Evolutionary conservation across 2,888 invertebrate species (phyloP), one percentile per base, ranked within the genome.

Genomic region (Hybos culiciformis): DNA sequence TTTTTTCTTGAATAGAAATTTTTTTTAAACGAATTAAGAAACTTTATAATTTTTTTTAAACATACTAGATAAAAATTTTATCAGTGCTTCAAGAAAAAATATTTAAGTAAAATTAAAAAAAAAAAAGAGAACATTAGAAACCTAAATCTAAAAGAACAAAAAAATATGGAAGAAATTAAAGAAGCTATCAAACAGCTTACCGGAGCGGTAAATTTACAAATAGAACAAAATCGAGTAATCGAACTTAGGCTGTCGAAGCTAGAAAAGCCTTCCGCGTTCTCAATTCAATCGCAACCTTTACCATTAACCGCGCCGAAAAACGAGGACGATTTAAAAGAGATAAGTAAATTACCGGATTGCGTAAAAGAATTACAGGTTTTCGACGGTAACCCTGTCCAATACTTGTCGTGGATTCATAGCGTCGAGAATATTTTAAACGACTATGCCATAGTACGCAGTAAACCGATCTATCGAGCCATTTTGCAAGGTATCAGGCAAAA

Each of bases 291-390:
- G 9, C 8, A 31, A 8, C 9, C n/a, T 5, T n/a, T 5, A 31
- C 8, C 9, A 12, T n/a, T 31, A 12, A 9, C 12, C 8, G 12
- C 5, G 5, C 31, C 31, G 5, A 5, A n/a, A n/a, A 12, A 8
- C n/a, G 31, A 31, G n/a, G 12, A 31, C 5, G 31, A 31, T 12
- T n/a, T 31, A 11, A 31, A 24, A 11, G 24, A 24, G 7, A 24
- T 24, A 6, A n/a, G 31, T 11, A 39, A 33, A 23, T 37, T 32
- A 12, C 39, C 43, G 9, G 43, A 43, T 32, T 43, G 20, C 21
- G 34, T 34, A 11, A 18, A 34, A 12, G 18, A 4, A 34, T 5
- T 34, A 34, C 34, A 34, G 12, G 9, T 8, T 6, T 34, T 34
- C 12, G 34, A 34, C 5, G 34, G 19, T 4, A 34, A 34, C 8